Evolutionary conservation across 2,797 vertebrate species (phyloP), one percentile per base, ranked within the genome.

Genomic region (Taeniopygia guttata): DNA sequence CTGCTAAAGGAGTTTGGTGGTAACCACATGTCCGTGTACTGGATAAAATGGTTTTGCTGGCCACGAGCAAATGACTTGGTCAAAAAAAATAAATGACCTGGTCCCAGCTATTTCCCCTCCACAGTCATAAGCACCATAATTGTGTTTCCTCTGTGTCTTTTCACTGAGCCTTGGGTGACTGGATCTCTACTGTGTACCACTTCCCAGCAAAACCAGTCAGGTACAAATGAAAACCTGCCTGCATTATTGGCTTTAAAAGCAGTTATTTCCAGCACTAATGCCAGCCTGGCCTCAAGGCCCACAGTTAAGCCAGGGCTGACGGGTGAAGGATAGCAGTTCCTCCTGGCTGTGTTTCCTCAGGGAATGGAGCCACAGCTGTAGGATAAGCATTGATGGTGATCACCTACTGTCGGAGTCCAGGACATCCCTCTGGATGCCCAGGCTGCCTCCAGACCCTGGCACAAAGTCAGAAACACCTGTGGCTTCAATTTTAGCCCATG

Each of bases 1-100:
- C 22, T 75, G 62, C 86, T 75, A 13, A 81, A 84, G 49, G 75
- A 66, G 29, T 67, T 87, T 66, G 16, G 59, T 58, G 36, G 30
- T 70, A 43, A 32, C 40, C 48, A 42, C 0, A 1, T 8, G 23
- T 18, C 40, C 32, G 7, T 13, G 34, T 1, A 1, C 26, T 3
- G 3, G 22, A 64, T 72, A 23, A 80, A 81, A 54, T 10, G 5
- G 67, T 40, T 72, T 72, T 84, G 27, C 43, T 2, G 2, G 58
- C 43, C 58, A 82, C 51, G 27, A 55, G 22, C 20, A 27, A 7
- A 23, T 34, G n/a, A 73, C 19, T 32, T 48, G 59, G 46, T 54
- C 43, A 79, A 66, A 51, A 69, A 42, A 86, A 93, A 91, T 27
- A 45, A 56, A 86, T 18, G 22, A 80, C 23, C n/a, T 80, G 72